Base-by-base conservation (phyloP, 2,888 invertebrate species). In the Drosophila villosipedis region DNA sequence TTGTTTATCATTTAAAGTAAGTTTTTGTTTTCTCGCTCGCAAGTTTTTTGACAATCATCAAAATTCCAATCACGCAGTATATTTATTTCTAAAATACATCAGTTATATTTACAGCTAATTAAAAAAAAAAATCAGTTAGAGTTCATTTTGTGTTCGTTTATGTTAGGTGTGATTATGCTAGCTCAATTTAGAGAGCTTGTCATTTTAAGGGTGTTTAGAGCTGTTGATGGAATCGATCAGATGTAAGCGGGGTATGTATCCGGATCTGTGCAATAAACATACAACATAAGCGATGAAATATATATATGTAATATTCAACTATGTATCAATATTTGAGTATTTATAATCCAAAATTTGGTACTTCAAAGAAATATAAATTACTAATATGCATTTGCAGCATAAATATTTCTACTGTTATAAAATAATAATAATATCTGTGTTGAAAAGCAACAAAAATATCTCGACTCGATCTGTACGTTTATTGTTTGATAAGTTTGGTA, bases 281-380 rank as follows among this genome's bases (percentile, higher is more conserved):
- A n/a, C 10, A 41, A 41, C 4, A 41, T n/a, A n/a, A 19, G 4
- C 10, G n/a, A 41, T 41, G n/a, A 10, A n/a, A 41, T 10, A n/a
- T 41, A 10, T 10, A 10, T n/a, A n/a, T n/a, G 1, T 41, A 2
- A 37, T 55, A 68, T n/a, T 5, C 1, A 25, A 7, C 7, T 60
- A 37, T 5, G 47, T 25, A 39, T 43, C n/a, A 49, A 39, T n/a
- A 39, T 49, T 3, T 60, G 60, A 70, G 74, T 61, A 70, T 39
- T 47, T 47, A 22, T 47, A 47, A 22, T 25, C 14, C 3, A 25
- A 25, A n/a, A 41, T 41, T 4, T 35, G 19, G 50, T 60, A 52
- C 37, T 35, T 50, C 28, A 28, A 12, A 14, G 1, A 6, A 31
- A 28, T 43, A 33, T 4, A 47, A 14, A 25, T 14, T 14, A 14